A percentile compares a stretch with the other conserved stretches of the same genome.
These are phyloP conservation scores for Neopelma chrysocephalum DNA, from an alignment of 2,797 vertebrate species.

Conservation along the genomic window DNA sequence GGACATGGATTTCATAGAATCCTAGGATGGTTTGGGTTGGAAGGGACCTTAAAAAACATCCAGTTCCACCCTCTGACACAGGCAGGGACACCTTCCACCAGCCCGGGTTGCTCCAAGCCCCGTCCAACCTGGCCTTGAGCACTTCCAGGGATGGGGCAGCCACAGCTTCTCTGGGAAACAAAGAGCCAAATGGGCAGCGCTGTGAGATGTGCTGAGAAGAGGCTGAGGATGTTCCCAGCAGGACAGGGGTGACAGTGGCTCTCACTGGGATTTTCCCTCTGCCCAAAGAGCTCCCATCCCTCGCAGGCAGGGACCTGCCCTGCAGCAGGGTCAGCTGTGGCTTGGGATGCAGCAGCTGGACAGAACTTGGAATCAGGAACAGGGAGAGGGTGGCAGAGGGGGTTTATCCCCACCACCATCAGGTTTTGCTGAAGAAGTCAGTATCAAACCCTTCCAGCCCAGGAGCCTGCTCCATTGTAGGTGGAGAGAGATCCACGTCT, in stretches of 20 bases:
- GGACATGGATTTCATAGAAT: background rate
- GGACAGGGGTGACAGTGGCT: background rate
- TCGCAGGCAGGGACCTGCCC: background rate
- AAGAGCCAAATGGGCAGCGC: background rate
- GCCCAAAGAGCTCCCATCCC: background rate
- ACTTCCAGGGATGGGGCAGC: background rate
- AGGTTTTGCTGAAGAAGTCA: background rate
- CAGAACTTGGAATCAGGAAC: background rate
- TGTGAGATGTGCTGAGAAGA: background rate
- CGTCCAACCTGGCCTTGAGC: background rate
- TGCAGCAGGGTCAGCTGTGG: background rate
- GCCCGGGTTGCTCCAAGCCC: background rate
- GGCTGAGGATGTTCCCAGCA: background rate
- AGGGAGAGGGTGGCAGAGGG: background rate
- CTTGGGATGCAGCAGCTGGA: fast-evolving
- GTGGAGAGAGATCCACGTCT: background rate
- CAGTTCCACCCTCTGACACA: background rate
- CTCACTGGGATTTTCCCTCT: background rate
- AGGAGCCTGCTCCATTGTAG: background rate
- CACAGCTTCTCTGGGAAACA: background rate
- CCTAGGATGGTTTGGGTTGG: background rate
- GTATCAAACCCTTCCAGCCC: background rate
- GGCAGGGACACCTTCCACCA: background rate
- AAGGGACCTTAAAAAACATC: background rate
- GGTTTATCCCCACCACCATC: too few species aligned